Evolutionary conservation across 2,888 invertebrate species (phyloP), one percentile per base, ranked within the genome.

Genomic region (Abrostola triplasia): DNA sequence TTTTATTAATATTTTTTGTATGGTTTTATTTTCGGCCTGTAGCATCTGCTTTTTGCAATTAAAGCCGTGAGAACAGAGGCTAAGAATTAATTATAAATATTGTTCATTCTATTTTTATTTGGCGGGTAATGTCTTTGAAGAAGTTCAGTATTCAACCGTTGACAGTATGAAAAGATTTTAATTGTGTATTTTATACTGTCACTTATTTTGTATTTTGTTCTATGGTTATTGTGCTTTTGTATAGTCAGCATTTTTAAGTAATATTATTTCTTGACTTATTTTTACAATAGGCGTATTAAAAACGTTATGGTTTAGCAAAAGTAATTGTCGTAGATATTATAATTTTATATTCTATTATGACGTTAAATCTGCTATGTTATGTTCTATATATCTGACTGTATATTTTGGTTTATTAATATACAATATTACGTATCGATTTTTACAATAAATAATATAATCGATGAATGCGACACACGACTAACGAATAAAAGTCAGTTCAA

Each of bases 31-130:
- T 84, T 81, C 82, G 86, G 83, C 84, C 85, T 90, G 88, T 90
- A 91, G 88, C 90, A 92, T 92, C 92, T 93, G 93, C 88, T 82
- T 86, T 82, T 87, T 79, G 87, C 90, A 93, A 94, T 93, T 93
- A 92, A 90, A 91, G 88, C 86, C 94, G 94, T 94, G 94, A 93
- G 94, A 94, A 94, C 85, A 83, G 79, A 52, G 83, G 88, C 87
- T 87, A 85, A 76, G 84, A 84, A 90, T 91, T 93, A 90, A 91
- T 91, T 90, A 89, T 73, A 65, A 71, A 76, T 64, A 73, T 74
- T 81, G 70, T 82, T 77, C 79, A 60, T 64, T 67, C 63, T 68
- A 67, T 63, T 56, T 76, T 69, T 81, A 69, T 77, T 72, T 59
- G n/a, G 44, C 61, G 48, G 73, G 70, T 77, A 64, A 62, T 73